These are phyloP conservation scores for Heliconius melpomene DNA, from an alignment of 1,140 invertebrate genomes.

Conservation along the genomic window DNA sequence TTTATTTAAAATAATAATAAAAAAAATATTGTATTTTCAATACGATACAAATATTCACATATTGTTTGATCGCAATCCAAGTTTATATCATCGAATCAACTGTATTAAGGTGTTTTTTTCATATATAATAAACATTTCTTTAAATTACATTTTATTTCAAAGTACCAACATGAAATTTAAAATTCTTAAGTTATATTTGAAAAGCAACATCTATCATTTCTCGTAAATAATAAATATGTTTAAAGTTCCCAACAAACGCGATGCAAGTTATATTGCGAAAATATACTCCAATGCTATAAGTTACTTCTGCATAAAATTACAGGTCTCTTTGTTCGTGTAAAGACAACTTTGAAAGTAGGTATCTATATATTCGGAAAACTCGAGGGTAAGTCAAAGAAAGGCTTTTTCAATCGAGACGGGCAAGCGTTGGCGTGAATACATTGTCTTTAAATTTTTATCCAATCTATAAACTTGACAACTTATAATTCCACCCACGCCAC, in stretches of 20 bases:
- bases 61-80: too few species aligned
- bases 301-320: conserved; percentile 26
- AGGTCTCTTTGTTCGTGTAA: conserved; percentile 25
- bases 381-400: conserved; percentile 34
- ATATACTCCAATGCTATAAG: conserved; percentile 19
- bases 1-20: too few species aligned
- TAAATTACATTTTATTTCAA: background rate
- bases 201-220: background rate
- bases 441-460: conserved; percentile 66
- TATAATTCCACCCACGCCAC: conserved; percentile 75
- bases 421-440: conserved; percentile 44
- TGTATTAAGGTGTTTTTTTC: too few species aligned
- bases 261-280: conserved; percentile 21
- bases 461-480: conserved; percentile 56
- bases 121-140: too few species aligned
- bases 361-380: conserved; percentile 12
- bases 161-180: background rate
- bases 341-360: conserved; percentile 19
- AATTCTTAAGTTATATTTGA: background rate
- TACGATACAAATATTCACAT: too few species aligned
- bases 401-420: conserved; percentile 45
- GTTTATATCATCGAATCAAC: too few species aligned
- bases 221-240: conserved; percentile 5
- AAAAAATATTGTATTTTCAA: too few species aligned
- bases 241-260: conserved; percentile 12